These are phyloP conservation scores for Andrena marginata DNA, from an alignment of 2,888 invertebrate genomes.

Conservation along the genomic window DNA sequence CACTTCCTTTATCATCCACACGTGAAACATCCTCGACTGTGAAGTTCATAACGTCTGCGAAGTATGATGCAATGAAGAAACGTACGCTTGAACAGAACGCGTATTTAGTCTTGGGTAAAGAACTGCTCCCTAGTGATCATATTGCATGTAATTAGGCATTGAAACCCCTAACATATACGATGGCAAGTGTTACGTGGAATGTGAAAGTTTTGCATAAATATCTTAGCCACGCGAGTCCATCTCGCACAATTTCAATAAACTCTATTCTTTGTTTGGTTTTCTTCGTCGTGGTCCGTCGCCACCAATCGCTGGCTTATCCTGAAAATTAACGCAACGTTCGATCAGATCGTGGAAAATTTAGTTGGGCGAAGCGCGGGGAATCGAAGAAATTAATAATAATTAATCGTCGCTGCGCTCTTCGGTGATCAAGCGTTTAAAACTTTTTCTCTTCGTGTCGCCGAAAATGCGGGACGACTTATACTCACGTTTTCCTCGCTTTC, in stretches of 20 bases:
- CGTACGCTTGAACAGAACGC: constrained; percentile 52
- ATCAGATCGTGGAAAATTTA: neutral
- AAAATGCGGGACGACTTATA: neutral
- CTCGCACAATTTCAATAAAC: constrained; percentile 54
- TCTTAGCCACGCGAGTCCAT: constrained; percentile 53
- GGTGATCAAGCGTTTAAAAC: too few species aligned
- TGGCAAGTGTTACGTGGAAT: constrained; percentile 78
- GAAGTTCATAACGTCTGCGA: constrained; percentile 43
- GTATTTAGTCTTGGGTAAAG: constrained; percentile 57
- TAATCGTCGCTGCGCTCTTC: too few species aligned
- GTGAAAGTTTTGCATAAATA: constrained; percentile 78
- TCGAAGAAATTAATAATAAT: neutral
- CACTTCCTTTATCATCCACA: constrained; percentile 46
- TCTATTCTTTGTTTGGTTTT: constrained; percentile 82
- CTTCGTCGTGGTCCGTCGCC: constrained; percentile 83
- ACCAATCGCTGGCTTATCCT: constrained; percentile 74
- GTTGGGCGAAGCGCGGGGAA: neutral
- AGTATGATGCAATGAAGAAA: constrained; percentile 51
- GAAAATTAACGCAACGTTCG: constrained; percentile 31
- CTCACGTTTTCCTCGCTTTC: constrained; percentile 78
- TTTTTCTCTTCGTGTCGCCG: too few species aligned
- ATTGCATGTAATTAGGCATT: constrained; percentile 66
- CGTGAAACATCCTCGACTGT: constrained; percentile 40
- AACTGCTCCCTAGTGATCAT: constrained; percentile 70
- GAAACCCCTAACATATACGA: constrained; percentile 67